Base-by-base conservation (phyloP, 30 jellyfish, hydroid and myxozoan species). In the Cassiopea andromeda region DNA sequence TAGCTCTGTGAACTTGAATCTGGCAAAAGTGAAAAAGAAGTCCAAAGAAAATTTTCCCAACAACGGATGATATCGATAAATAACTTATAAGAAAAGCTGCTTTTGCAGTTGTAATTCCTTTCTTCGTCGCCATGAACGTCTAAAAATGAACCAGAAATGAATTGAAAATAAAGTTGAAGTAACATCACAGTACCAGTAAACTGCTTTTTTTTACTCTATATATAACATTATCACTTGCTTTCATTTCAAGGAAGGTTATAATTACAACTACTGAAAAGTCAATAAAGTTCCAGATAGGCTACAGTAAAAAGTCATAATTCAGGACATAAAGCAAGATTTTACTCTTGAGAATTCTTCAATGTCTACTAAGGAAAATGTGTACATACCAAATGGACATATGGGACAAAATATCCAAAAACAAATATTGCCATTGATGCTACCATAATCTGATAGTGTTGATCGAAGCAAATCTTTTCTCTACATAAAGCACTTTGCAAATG, bases 341-440 rank as follows among this genome's bases (percentile, higher is more conserved):
- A 27, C 38, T 27, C 38, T 27, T 27, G 38, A 27, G 38, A 27
- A 27, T 27, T 27, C 38, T 27, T 27, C 38, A 27, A 27, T 27
- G 38, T 27, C 38, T 27, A 27, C 38, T 27, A 27, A 27, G 38
- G 46, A 64, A 50, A 2, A 57, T 69, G 46, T 69, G 12, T 12
- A 46, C 97, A 68, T 61, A 90, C 97, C 93, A 90, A 69, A 67
- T 82, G 91, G 13, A 90, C 97, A 75, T 82, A 90, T 10, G 97
- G 97, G 17, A 90, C 87, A 75, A 90, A 83, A 78, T 81, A 83
- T 75, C 97, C 97, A 74, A 83, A 82, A 17, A 81, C 77, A 47
- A 90, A 90, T 48, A 90, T 76, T 7, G 93, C 90, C 59, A 90
- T 90, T 18, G 97, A 75, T 0, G 85, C 46, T 10, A 90, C 91